Evolutionary conservation across 2,797 vertebrate genomes (phyloP), one percentile per base, ranked within the genome.

Genomic region (Amblyraja radiata): DNA sequence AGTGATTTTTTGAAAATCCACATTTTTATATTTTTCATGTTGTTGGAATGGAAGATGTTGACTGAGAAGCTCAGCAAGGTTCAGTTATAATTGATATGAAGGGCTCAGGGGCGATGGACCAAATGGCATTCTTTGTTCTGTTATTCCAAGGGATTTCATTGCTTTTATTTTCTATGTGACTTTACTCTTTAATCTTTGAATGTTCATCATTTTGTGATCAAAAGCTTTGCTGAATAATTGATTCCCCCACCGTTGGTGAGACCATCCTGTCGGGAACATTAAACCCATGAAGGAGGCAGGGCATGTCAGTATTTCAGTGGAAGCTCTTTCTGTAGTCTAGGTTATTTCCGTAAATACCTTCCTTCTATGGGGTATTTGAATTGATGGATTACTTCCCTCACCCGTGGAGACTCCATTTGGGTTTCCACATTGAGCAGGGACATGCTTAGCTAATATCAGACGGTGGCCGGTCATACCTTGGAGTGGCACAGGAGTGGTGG

Each of bases 291-390:
- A 68, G n/a, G 14, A 68, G 84, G 36, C 23, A 14, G 7, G 16
- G 36, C n/a, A 21, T 68, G 63, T 68, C 16, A 18, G 63, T 68
- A 32, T 68, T 68, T 68, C 84, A 68, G 63, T 88, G 18, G 65
- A 3, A n/a, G 10, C 84, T 68, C 32, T 68, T 36, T 63, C 63
- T 16, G n/a, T 88, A 16, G 36, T 68, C 84, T 63, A 6, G 25
- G 58, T 63, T 86, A 32, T 25, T 86, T 63, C 83, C 61, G 54
- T n/a, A 61, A 86, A 63, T 86, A 65, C 28, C 58, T 25, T 83
- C 80, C 61, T 88, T 68, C 61, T 88, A 88, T 88, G 63, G 63
- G 63, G 61, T 36, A 88, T 88, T 88, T 88, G 84, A 88, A 68
- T 16, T 68, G 61, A 65, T 88, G 65, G 84, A 16, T 63, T 86